Conservation (phyloP, 2,113 vertebrate genomes). For the Silurus meridionalis region DNA sequence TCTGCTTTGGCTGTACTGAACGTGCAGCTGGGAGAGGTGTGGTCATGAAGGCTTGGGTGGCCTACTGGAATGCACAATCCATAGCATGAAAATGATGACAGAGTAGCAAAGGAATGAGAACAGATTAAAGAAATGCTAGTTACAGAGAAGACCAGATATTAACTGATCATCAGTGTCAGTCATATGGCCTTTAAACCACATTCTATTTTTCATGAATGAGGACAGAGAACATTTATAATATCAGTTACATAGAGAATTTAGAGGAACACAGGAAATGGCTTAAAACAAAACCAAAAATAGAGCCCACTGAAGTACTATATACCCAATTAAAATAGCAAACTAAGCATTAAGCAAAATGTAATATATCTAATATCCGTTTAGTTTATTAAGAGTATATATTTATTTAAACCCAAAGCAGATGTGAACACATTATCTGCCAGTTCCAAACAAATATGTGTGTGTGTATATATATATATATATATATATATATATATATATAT, state of each 20-base stretch:
- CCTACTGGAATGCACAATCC: constrained; percentile 38
- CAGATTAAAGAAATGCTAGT: constrained; percentile 17
- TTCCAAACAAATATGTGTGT: no score
- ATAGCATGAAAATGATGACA: constrained; percentile 24
- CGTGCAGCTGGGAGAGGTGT: constrained; percentile 62
- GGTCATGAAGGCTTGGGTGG: constrained; percentile 71
- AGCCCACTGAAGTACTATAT: not conserved
- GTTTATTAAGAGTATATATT: not conserved
- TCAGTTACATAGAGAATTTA: not conserved
- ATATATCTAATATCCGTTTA: not conserved
- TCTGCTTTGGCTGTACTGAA: constrained; percentile 59
- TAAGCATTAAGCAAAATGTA: not conserved
- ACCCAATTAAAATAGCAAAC: not conserved
- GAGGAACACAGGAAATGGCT: not conserved
- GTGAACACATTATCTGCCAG: not conserved
- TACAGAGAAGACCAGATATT: not conserved
- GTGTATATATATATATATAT: no score
- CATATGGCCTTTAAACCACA: not conserved
- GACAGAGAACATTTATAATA: not conserved
- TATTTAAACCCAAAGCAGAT: not conserved
- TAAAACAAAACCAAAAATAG: not conserved
- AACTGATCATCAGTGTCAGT: not conserved
- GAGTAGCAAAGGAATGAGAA: constrained; percentile 7
- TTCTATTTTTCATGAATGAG: not conserved
- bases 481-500: no score